Conservation (phyloP, 2,113 vertebrate species). For the Piliocolobus tephrosceles region DNA sequence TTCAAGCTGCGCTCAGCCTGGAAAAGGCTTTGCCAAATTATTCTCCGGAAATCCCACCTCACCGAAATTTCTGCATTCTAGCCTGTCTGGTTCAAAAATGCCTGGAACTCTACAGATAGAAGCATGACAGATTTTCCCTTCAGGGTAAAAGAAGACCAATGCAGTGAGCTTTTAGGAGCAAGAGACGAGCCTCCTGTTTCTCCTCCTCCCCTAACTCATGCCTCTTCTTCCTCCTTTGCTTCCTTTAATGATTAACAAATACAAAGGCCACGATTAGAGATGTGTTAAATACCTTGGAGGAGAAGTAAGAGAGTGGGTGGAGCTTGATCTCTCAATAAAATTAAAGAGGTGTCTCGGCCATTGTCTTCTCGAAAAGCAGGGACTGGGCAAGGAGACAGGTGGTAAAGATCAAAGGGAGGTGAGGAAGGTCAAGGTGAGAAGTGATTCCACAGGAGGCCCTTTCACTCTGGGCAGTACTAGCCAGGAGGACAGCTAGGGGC, state of each 20-base stretch:
- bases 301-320: background rate
- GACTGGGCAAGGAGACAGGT: background rate
- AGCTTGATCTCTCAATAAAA: background rate
- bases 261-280: background rate
- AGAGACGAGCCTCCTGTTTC: background rate
- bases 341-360: background rate
- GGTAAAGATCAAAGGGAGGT: background rate
- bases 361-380: background rate
- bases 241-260: background rate
- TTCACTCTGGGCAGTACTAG: background rate
- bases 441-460: rapidly evolving
- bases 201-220: background rate
- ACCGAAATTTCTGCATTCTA: background rate
- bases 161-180: background rate
- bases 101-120: background rate
- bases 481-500: background rate
- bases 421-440: background rate
- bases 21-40: background rate
- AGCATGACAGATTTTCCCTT: background rate
- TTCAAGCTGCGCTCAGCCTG: background rate
- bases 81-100: background rate
- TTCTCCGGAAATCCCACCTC: background rate
- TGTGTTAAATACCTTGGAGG: background rate
- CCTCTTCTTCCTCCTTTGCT: background rate
- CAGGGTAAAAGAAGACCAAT: background rate